Base-by-base conservation (phyloP, 2,888 invertebrate species). In the Archips xylosteana region DNA sequence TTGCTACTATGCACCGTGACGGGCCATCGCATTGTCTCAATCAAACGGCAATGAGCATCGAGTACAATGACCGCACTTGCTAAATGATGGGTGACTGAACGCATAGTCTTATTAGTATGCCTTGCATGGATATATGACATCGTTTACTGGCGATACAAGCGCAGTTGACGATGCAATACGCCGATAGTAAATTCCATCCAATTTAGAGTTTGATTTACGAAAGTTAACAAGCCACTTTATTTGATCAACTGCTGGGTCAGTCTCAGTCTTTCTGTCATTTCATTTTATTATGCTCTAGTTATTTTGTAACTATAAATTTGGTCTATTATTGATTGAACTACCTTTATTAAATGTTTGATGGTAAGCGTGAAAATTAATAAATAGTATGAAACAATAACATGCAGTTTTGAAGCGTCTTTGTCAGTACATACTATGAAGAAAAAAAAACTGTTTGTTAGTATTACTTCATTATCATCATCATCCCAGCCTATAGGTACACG, bases 61-160 rank as follows among this genome's bases (percentile, higher is more conserved):
- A 77, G 92, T 88, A 86, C 94, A 85, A 87, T 91, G 94, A 92
- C 94, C 92, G 90, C 84, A 81, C 82, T 88, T 87, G 89, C 87
- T 89, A 90, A 92, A 90, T 89, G 87, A 89, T 87, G 89, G 87
- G 87, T 88, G 90, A 91, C 91, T 87, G 82, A 83, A 79, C 79
- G 80, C 78, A 81, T 76, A 76, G 49, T 65, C 68, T 81, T 81
- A 80, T 88, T 85, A 83, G 85, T 87, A 88, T 87, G 85, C 88
- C 79, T 79, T 75, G 82, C 85, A 76, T 82, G 80, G 78, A 79
- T 75, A 80, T 81, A 82, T 76, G 78, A 77, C 78, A 83, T 83
- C 83, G 80, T 80, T 76, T 75, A 71, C 75, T 76, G 78, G 75
- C 75, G 75, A 76, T 78, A 76, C 64, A 49, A 65, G 32, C 77